These are phyloP conservation scores for Trypoxylon attenuatum DNA, from an alignment of 2,888 invertebrate genomes.

Conservation along the genomic window DNA sequence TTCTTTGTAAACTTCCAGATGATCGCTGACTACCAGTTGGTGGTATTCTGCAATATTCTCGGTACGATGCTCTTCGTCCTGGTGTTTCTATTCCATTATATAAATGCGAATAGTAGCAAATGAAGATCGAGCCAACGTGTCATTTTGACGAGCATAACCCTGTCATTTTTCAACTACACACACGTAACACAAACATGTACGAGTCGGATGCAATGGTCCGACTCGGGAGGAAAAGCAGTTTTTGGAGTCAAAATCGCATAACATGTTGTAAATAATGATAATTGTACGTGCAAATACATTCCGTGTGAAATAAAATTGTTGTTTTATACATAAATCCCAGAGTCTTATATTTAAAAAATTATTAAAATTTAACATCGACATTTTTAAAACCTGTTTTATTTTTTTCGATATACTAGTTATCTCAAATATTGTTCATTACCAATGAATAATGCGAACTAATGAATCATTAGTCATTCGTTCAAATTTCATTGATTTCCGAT, in stretches of 20 bases:
- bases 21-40: slow-evolving; percentile 97
- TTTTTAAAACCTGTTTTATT: too few species aligned
- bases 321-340: too few species aligned
- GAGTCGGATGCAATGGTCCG: too few species aligned
- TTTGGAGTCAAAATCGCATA: not conserved
- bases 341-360: too few species aligned
- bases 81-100: slow-evolving; percentile 97
- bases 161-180: not conserved
- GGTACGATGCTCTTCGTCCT: slow-evolving; percentile 94
- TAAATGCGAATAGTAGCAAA: slow-evolving; percentile 88
- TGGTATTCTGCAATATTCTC: slow-evolving; percentile 95
- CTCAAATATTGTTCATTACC: too few species aligned
- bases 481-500: too few species aligned
- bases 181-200: not conserved
- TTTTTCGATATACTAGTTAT: too few species aligned
- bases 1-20: slow-evolving; percentile 76
- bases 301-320: not conserved
- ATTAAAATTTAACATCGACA: too few species aligned
- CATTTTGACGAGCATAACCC: not conserved
- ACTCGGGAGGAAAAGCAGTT: too few species aligned
- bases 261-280: slow-evolving; percentile 15
- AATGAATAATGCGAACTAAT: too few species aligned
- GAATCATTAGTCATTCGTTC: too few species aligned
- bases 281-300: slow-evolving; percentile 20
- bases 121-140: slow-evolving; percentile 58